Evolutionary conservation across 2,888 invertebrate genomes (phyloP).

Genomic region (Luffia ferchaultella): DNA sequence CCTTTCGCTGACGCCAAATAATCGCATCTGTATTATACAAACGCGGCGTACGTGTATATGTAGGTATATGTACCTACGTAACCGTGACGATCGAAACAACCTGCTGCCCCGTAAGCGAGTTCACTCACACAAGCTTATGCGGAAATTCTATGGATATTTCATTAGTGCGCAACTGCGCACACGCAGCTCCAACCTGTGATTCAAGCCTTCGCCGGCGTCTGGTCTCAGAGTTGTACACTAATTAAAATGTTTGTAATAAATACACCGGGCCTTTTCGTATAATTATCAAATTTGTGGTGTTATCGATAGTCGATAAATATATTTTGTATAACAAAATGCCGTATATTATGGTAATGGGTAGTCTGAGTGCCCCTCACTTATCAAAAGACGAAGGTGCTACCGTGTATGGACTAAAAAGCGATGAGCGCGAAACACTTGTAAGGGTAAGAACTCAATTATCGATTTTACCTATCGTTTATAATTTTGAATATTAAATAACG

Average conservation of each 20-base stretch:
- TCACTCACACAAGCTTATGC: background rate
- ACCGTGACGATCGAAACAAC: background rate
- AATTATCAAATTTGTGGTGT: no score
- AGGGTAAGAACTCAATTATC: slow-evolving; percentile 24
- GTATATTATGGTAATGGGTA: slow-evolving; percentile 60
- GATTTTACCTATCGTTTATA: background rate
- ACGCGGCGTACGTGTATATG: background rate
- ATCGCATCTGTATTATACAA: background rate
- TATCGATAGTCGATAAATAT: no score
- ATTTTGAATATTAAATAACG: no score
- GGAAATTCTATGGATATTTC: no score
- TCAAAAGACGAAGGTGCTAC: slow-evolving; percentile 56
- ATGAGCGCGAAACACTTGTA: slow-evolving; percentile 37
- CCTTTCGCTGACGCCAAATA: background rate
- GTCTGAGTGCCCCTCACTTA: slow-evolving; percentile 47
- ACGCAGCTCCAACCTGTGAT: slow-evolving; percentile 8
- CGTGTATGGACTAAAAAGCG: slow-evolving; percentile 54
- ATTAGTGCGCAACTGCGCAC: no score
- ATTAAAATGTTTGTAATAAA: no score
- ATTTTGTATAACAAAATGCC: slow-evolving; percentile 40
- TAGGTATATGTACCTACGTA: no score
- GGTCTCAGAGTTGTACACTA: slow-evolving; percentile 26
- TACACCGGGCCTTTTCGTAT: no score
- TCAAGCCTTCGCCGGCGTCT: slow-evolving; percentile 7
- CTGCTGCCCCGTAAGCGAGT: background rate